These are phyloP conservation scores for Pampusana beccarii DNA, from an alignment of 2,113 vertebrate species.

Conservation along the genomic window DNA sequence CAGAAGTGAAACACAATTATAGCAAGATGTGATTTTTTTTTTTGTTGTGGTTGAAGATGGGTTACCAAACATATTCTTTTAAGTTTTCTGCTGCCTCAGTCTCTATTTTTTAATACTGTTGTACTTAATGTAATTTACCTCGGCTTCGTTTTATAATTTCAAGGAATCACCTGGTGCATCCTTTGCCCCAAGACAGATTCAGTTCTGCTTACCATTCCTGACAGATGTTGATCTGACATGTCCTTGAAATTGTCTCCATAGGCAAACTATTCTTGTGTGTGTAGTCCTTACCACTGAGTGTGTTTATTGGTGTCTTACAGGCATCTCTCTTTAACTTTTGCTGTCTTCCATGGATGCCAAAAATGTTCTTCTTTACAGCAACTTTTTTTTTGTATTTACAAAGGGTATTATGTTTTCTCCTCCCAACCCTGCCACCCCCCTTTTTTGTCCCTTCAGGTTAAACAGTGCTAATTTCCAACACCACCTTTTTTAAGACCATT, in stretches of 20 bases:
- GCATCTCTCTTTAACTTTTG: not conserved
- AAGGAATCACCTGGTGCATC: not conserved
- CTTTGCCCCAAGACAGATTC: not conserved
- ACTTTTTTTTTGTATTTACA: not conserved
- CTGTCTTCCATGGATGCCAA: not conserved
- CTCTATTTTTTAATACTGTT: not conserved
- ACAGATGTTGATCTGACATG: constrained; percentile 6
- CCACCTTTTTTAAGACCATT: not conserved
- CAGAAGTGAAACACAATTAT: not conserved
- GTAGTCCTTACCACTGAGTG: not conserved
- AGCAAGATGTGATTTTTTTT: not conserved
- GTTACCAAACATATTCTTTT: not conserved
- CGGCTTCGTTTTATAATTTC: not conserved
- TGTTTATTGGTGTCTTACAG: not conserved
- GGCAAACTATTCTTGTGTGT: not conserved
- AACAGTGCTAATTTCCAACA: not conserved
- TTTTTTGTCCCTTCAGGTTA: not conserved
- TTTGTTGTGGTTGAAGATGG: not conserved
- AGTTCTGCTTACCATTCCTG: not conserved
- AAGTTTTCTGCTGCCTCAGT: not conserved
- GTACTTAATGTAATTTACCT: not conserved
- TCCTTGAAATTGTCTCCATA: not conserved
- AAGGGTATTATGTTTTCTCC: not conserved
- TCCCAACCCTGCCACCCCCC: fast-evolving
- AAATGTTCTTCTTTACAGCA: not conserved